These are phyloP conservation scores for Coracias cyanogaster DNA, from an alignment of 2,797 vertebrate genomes.

Conservation along the genomic window DNA sequence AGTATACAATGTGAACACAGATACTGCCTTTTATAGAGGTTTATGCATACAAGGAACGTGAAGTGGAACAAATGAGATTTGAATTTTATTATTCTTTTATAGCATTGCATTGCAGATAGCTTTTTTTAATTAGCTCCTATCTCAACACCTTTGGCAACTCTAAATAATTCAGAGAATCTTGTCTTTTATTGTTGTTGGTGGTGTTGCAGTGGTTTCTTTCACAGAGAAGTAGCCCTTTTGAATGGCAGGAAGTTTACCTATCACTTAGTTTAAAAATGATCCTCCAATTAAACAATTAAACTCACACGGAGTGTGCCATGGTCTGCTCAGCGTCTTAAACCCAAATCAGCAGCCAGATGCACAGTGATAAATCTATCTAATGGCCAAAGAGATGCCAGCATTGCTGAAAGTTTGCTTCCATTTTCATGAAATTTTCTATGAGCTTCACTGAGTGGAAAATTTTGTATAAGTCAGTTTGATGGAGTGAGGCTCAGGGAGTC, in stretches of 20 bases:
- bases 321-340: background rate
- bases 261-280: background rate
- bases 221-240: background rate
- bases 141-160: slow-evolving; percentile 74
- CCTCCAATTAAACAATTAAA: background rate
- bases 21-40: slow-evolving; percentile 64
- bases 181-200: background rate
- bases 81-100: slow-evolving; percentile 80
- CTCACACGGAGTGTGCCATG: background rate
- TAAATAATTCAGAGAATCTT: slow-evolving; percentile 55
- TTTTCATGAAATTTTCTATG: background rate
- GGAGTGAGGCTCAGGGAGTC: background rate
- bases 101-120: slow-evolving; percentile 53
- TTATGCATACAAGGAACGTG: slow-evolving; percentile 61
- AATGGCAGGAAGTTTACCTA: background rate
- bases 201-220: background rate
- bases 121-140: slow-evolving; percentile 75
- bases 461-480: background rate
- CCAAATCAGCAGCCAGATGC: background rate
- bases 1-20: slow-evolving; percentile 47
- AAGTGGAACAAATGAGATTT: slow-evolving; percentile 81
- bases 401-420: background rate
- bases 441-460: fast-evolving
- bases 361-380: background rate
- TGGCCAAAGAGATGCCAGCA: background rate